Conservation (phyloP, 2,113 vertebrate species). For the Dipodomys stephensi region DNA sequence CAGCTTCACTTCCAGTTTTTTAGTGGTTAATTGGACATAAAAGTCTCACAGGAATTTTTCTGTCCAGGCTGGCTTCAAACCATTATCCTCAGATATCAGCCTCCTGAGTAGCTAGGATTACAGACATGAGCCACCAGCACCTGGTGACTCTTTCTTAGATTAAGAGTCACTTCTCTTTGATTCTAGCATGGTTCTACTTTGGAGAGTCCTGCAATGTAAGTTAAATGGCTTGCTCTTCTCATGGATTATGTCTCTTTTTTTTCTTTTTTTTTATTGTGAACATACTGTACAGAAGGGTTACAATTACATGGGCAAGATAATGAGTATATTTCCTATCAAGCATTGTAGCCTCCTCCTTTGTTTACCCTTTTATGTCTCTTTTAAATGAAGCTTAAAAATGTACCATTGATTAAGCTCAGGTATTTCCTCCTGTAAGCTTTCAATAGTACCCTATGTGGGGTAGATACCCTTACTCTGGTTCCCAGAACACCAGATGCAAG, state of each 20-base stretch:
- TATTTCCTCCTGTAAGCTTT: neutral
- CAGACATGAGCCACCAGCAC: no score
- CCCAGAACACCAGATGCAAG: neutral
- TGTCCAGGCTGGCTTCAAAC: no score
- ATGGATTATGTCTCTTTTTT: neutral
- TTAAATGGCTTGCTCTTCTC: conserved; percentile 44
- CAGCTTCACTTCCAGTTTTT: no score
- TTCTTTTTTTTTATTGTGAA: neutral
- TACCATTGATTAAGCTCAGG: neutral
- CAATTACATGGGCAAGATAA: no score
- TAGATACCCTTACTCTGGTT: neutral
- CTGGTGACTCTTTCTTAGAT: conserved; percentile 25
- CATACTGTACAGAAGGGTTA: no score
- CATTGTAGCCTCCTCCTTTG: no score
- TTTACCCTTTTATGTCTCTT: no score
- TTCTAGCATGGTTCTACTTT: neutral
- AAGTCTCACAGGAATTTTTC: no score
- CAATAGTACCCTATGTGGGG: neutral
- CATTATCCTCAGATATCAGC: no score
- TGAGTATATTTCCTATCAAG: no score
- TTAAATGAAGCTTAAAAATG: conserved; percentile 28
- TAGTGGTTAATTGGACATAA: no score
- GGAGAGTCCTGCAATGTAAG: neutral
- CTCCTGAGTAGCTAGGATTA: no score
- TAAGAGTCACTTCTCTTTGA: neutral